Conservation (phyloP, 2,113 vertebrate species). For the Megaceryle torquata region DNA sequence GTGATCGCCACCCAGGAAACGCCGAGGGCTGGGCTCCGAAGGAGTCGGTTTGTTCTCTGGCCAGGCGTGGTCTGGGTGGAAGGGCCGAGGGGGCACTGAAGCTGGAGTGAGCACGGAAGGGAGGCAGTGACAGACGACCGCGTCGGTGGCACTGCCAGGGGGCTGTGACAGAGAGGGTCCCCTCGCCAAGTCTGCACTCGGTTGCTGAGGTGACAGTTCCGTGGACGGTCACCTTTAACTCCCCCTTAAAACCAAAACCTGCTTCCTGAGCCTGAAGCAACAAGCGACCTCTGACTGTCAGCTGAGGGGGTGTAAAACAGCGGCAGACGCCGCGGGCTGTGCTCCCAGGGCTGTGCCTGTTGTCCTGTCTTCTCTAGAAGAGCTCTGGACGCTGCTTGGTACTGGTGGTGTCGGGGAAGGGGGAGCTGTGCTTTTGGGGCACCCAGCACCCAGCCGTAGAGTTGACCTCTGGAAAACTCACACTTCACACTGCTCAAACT, state of each 20-base stretch:
- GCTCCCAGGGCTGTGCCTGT: background rate
- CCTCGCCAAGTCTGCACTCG: accelerated
- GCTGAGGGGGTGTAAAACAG: background rate
- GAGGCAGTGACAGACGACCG: background rate
- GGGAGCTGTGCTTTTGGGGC: background rate
- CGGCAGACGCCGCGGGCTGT: background rate
- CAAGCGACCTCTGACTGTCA: background rate
- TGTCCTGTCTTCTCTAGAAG: background rate
- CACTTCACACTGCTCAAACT: background rate
- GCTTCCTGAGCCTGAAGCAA: background rate
- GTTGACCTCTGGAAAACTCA: background rate
- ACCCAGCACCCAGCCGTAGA: background rate
- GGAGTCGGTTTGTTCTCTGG: background rate
- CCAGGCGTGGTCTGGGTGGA: background rate
- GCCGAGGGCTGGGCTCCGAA: background rate
- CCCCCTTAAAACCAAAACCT: too few relatives aligned
- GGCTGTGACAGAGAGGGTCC: background rate
- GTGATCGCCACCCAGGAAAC: background rate
- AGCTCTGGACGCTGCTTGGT: background rate
- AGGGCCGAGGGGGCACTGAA: background rate
- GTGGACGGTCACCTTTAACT: background rate
- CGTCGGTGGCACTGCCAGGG: background rate
- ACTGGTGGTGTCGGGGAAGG: background rate
- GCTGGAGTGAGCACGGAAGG: background rate
- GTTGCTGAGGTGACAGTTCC: background rate